Evolutionary conservation across 2,797 vertebrate species (phyloP).

Genomic region (Ctenosaura bakeri): DNA sequence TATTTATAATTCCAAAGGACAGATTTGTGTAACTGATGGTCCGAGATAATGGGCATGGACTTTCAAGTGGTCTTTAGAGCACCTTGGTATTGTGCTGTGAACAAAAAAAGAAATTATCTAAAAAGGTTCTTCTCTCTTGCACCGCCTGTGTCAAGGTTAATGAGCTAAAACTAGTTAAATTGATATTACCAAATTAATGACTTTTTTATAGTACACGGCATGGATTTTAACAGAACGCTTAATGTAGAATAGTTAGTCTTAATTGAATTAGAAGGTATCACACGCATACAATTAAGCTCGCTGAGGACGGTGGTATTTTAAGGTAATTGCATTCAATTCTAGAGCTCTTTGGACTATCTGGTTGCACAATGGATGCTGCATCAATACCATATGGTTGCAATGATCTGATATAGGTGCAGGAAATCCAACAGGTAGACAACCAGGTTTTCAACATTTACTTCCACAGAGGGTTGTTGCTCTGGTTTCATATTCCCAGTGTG

Average conservation of each 20-base stretch:
- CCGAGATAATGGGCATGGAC: conserved; percentile 26
- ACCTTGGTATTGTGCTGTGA: conserved; percentile 45
- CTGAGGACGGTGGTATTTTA: conserved; percentile 53
- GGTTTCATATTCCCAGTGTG: no score
- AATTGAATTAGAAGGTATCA: conserved; percentile 72
- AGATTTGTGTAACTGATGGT: conserved; percentile 27
- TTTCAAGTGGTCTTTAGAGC: conserved; percentile 53
- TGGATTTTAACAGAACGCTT: conserved; percentile 68
- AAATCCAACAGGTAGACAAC: neutral
- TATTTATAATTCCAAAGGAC: conserved; percentile 43
- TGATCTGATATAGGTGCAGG: neutral
- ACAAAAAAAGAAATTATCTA: conserved; percentile 62
- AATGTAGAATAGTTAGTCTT: conserved; percentile 59
- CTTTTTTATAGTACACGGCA: conserved; percentile 69
- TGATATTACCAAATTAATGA: conserved; percentile 72
- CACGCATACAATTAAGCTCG: conserved; percentile 58
- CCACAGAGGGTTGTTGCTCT: neutral
- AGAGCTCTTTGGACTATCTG: neutral
- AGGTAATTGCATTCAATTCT: conserved; percentile 45
- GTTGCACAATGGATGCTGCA: neutral
- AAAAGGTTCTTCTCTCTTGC: conserved; percentile 61
- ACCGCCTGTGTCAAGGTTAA: conserved; percentile 71
- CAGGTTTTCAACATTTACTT: neutral
- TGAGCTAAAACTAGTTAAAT: conserved; percentile 76
- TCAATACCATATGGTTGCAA: neutral